Evolutionary conservation across 2,113 vertebrate species (phyloP).

Genomic region (Epinephelus cyanopodus): DNA sequence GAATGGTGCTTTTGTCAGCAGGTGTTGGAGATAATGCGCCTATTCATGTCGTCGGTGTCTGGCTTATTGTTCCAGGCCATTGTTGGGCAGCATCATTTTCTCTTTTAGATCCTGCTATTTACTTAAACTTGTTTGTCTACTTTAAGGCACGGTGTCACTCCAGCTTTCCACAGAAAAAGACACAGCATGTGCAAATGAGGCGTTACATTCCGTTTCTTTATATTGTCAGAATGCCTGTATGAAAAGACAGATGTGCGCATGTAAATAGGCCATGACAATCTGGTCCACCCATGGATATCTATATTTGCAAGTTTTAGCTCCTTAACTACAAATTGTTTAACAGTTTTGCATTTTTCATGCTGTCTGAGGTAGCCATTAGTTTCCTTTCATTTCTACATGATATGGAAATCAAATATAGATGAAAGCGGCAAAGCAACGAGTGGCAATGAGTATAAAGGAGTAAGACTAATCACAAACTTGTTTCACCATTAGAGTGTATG

Average conservation of each 20-base stretch:
- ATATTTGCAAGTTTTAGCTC: not conserved
- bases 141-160: not conserved
- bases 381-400: not conserved
- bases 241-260: not conserved
- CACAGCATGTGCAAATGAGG: not conserved
- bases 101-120: conserved; percentile 34
- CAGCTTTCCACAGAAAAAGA: not conserved
- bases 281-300: too few species aligned
- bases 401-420: not conserved
- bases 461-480: too few species aligned
- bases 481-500: too few species aligned
- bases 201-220: not conserved
- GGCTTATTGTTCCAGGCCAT: not conserved
- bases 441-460: too few species aligned
- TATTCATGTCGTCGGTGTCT: not conserved
- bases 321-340: not conserved
- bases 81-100: conserved; percentile 3
- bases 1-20: conserved; percentile 18
- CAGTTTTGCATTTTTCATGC: too few species aligned
- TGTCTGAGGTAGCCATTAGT: not conserved
- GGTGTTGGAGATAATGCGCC: conserved; percentile 12
- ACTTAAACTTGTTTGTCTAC: conserved; percentile 24
- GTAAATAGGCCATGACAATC: not conserved
- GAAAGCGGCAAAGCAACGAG: too few species aligned
- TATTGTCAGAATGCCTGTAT: conserved; percentile 9